Base-by-base conservation (phyloP, 2,888 invertebrate species). In the Dicranocentrus wangi region DNA sequence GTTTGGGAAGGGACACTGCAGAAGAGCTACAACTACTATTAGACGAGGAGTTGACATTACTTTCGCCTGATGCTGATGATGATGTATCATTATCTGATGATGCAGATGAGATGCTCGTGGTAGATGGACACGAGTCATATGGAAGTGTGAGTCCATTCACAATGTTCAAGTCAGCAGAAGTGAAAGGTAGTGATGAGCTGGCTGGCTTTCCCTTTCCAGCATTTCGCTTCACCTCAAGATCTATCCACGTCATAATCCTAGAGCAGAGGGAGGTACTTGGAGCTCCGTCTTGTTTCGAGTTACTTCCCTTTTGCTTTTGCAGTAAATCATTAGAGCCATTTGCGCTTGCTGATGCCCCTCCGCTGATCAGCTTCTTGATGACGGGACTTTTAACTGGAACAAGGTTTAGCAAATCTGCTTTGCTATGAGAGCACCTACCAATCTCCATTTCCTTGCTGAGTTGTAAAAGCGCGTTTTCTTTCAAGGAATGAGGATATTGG, bases 211-310 rank as follows among this genome's bases (percentile, higher is more conserved):
- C 60, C 42, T 58, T 82, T 63, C 21, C 65, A 39, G 21, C 69
- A 53, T 84, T 84, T 27, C 77, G 82, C 42, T 82, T 80, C 17
- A 85, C 85, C 72, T 86, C 85, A 53, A 83, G 65, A 63, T 85
- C 83, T 77, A 86, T 85, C 86, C 86, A 86, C 8, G 82, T 84
- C 83, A 86, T 82, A 42, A 86, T 86, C 55, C 85, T 43, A 1
- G 85, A 84, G 65, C 85, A 85, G 15, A 86, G 75, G 0, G 75
- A 61, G 25, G 73, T 68, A 0, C 71, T 71, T 5, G 32, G 25
- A n/a, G 58, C n/a, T 21, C 60, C 51, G 1, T 27, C 21, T 13
- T 53, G 43, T 23, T 27, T 42, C n/a, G 42, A 3, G 2, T 10
- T 15, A 5, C 17, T 25, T 2, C 39, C 28, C 58, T 1, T 51